A percentile compares a stretch with the other conserved stretches of the same genome.
Conservation (phyloP, 2,888 invertebrate species). For the Lymantria monacha region DNA sequence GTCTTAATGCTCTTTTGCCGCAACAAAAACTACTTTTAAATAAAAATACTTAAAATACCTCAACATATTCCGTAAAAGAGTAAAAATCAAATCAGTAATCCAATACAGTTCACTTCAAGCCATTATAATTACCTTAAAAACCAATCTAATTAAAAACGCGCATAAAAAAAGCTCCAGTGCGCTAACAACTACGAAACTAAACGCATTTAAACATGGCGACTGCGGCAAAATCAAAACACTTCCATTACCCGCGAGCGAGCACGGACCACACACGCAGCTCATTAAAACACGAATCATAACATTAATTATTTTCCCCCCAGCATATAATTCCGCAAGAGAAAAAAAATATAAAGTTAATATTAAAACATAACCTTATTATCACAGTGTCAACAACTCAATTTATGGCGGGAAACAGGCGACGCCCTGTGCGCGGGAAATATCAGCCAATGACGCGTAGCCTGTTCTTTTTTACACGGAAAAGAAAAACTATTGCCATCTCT, state of each 20-base stretch:
- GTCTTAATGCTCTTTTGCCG: too few relatives aligned
- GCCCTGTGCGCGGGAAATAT: constrained; percentile 64
- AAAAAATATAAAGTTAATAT: constrained; percentile 69
- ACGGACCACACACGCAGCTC: constrained; percentile 77
- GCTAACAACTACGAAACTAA: neutral
- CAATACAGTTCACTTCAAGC: neutral
- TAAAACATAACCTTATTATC: constrained; percentile 80
- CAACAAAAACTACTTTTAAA: neutral
- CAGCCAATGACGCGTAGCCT: constrained; percentile 60
- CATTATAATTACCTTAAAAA: neutral
- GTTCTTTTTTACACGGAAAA: constrained; percentile 29
- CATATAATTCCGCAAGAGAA: constrained; percentile 74
- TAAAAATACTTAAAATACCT: neutral
- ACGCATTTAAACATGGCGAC: constrained; percentile 55
- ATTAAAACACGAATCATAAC: constrained; percentile 73
- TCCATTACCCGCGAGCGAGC: constrained; percentile 58
- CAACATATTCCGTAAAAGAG: neutral
- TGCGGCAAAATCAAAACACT: constrained; percentile 57
- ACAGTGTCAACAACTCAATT: constrained; percentile 83
- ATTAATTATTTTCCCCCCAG: constrained; percentile 70
- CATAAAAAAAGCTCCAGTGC: neutral
- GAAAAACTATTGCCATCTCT: constrained; percentile 45
- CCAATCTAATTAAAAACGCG: neutral
- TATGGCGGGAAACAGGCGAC: constrained; percentile 77
- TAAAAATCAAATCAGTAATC: neutral